Base-by-base conservation (phyloP, 1,140 invertebrate genomes). In the Tenebrio molitor region DNA sequence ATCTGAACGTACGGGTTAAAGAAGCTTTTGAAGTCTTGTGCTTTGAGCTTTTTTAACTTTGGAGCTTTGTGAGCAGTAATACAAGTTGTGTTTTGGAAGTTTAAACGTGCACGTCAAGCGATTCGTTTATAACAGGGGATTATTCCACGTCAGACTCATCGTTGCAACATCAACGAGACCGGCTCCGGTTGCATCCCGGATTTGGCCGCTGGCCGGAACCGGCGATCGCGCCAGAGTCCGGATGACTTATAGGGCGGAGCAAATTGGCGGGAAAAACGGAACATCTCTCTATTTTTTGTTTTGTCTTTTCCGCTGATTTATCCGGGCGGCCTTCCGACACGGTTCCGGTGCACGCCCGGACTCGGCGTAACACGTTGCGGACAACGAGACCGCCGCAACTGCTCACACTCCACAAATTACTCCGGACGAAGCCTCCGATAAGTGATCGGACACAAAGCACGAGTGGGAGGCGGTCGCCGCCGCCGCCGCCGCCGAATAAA, bases 1-100 rank as follows among this genome's bases (percentile, higher is more conserved):
- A 62, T 62, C 53, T 29, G 14, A 23, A 8, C 62, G 39, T 7
- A 6, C 63, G 16, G 63, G 63, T 65, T 65, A 65, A 65, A 65
- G 63, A 65, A 65, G 63, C 34, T 44, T 64, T 65, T 65, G 63
- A 65, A 39, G 63, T 65, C 39, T 65, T 44, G 58, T 50, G 50
- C 50, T 58, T 58, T 58, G 50, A 58, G 50, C 50, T 23, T 44
- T 65, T 65, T 65, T 65, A 36, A 65, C 63, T 65, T 65, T 65
- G 34, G 50, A 58, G 50, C 50, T 58, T 58, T 58, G 50, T 58
- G 63, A 44, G 34, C 12, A 65, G 63, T 1, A 65, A 29, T 41
- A 65, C 63, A 33, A 65, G 16, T 65, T 65, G 63, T 65, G 63
- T 65, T 65, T 65, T 41, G 33, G 63, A 65, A 65, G 63, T 21